Percentiles rank a stretch among this genome's conserved stretches.
Conservation (phyloP, 2,888 invertebrate genomes). For the Tolmerus cingulatus region DNA sequence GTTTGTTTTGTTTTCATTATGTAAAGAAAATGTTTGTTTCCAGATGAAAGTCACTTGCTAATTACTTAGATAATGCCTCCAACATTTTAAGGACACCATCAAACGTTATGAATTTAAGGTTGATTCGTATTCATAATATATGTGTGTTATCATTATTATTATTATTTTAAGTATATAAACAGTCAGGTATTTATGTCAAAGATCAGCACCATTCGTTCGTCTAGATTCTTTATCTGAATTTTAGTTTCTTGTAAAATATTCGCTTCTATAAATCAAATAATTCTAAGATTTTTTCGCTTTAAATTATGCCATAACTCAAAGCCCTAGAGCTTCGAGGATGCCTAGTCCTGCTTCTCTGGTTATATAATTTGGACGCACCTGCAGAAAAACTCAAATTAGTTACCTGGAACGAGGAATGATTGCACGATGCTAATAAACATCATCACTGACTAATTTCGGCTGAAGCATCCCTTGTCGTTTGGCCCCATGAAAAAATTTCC, state of each 20-base stretch:
- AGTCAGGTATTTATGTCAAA: not conserved
- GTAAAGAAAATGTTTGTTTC: too few species aligned
- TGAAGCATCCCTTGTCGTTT: not conserved
- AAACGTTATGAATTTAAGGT: too few species aligned
- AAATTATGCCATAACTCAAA: not conserved
- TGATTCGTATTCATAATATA: too few species aligned
- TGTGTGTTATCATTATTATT: not conserved
- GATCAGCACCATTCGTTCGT: not conserved
- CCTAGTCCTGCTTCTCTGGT: not conserved
- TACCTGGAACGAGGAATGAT: not conserved
- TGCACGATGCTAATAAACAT: not conserved
- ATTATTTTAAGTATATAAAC: not conserved
- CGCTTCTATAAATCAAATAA: not conserved
- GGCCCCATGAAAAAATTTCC: constrained; percentile 15
- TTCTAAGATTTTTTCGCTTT: not conserved
- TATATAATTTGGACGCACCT: not conserved
- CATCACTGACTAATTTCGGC: not conserved
- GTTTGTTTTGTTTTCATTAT: too few species aligned
- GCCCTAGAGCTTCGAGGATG: not conserved
- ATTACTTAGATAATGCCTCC: too few species aligned
- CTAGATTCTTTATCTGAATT: not conserved
- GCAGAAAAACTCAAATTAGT: not conserved
- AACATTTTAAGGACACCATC: too few species aligned
- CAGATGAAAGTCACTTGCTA: too few species aligned
- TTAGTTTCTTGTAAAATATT: not conserved